Conservation (phyloP, 2,113 vertebrate species). For the Trinectes maculatus region DNA sequence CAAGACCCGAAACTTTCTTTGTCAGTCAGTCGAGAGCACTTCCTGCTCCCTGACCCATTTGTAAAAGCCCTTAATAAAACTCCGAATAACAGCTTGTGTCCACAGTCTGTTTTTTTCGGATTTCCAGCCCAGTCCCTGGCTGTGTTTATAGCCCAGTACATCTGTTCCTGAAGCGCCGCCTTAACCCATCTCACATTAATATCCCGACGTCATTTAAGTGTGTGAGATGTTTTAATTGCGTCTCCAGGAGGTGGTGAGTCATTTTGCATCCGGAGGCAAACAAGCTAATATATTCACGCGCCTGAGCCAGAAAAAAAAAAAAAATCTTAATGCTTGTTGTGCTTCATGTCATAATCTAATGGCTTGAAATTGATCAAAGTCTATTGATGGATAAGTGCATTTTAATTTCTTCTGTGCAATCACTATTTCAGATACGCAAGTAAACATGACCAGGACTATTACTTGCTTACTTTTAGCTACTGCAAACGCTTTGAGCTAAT, state of each 20-base stretch:
- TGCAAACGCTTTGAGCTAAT: no score
- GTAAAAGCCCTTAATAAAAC: no score
- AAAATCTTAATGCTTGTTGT: neutral
- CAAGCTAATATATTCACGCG: neutral
- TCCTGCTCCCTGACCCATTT: no score
- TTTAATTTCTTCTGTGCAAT: slow-evolving; percentile 1
- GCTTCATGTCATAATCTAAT: slow-evolving; percentile 4
- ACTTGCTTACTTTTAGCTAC: no score
- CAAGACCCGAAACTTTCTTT: no score
- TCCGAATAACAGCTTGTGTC: no score
- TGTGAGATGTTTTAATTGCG: neutral
- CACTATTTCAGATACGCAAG: neutral
- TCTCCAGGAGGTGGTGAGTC: slow-evolving; percentile 1
- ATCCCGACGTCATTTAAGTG: slow-evolving; percentile 10
- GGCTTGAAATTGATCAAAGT: neutral
- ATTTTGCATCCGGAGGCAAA: slow-evolving; percentile 16
- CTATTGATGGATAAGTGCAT: neutral
- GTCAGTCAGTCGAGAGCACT: no score
- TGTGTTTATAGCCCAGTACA: slow-evolving; percentile 11
- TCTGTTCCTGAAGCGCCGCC: slow-evolving; percentile 1
- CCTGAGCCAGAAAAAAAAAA: neutral
- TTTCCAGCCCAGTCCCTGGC: no score
- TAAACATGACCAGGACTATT: no score
- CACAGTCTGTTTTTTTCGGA: no score
- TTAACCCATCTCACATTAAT: slow-evolving; percentile 26